These are phyloP conservation scores for Desmodus rotundus DNA, from an alignment of 2,113 vertebrate genomes.

Conservation along the genomic window DNA sequence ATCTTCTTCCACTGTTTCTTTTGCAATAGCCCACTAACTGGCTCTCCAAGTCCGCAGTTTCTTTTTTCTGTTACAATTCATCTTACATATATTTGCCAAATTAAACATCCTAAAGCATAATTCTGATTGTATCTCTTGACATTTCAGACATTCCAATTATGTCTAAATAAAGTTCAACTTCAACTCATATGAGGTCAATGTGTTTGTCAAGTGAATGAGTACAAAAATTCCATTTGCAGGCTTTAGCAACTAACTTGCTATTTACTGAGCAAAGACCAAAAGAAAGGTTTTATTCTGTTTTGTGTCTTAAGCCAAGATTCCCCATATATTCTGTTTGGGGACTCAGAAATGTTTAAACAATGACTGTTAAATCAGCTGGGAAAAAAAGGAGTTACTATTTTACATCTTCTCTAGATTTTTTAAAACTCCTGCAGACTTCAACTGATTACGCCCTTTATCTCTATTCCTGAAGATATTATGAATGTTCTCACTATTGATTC, in stretches of 20 bases:
- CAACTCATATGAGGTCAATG: neutral
- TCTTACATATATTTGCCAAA: slow-evolving; percentile 25
- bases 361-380: neutral
- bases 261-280: slow-evolving; percentile 17
- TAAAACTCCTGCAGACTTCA: neutral
- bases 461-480: neutral
- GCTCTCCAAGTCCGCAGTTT: neutral
- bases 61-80: neutral
- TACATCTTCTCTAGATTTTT: neutral
- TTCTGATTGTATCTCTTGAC: slow-evolving; percentile 27
- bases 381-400: neutral
- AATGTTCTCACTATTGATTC: neutral
- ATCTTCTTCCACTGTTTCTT: neutral
- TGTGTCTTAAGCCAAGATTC: neutral
- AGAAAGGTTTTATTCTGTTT: neutral
- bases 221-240: neutral
- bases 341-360: slow-evolving; percentile 16
- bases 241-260: neutral
- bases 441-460: neutral
- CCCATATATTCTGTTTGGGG: neutral
- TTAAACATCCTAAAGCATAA: slow-evolving; percentile 43
- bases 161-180: slow-evolving; percentile 39
- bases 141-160: slow-evolving; percentile 50
- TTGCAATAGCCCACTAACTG: neutral
- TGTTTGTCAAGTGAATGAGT: slow-evolving; percentile 23